Conservation (phyloP, 2,888 invertebrate species). For the Frankliniella fusca region DNA sequence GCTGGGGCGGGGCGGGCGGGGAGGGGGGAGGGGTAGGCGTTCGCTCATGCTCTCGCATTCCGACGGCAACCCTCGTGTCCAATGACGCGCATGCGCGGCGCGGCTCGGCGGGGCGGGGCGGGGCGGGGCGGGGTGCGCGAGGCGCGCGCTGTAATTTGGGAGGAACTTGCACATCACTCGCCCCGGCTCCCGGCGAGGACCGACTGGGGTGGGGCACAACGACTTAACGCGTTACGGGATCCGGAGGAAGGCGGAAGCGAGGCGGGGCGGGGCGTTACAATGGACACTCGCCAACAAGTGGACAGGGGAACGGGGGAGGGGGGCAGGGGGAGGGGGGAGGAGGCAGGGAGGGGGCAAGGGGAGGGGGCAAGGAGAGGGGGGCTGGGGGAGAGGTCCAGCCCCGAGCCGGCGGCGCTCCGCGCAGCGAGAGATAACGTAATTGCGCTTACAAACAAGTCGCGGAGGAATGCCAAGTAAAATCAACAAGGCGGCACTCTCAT, state of each 20-base stretch:
- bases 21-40: not conserved
- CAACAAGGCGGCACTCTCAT: constrained; percentile 10
- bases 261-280: not conserved
- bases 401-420: not conserved
- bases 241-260: not conserved
- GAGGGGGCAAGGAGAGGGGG: no score
- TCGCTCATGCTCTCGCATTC: not conserved
- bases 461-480: constrained; percentile 8
- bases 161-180: constrained; percentile 19
- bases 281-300: constrained; percentile 21
- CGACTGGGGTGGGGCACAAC: not conserved
- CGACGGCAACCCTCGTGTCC: not conserved
- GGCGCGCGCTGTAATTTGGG: not conserved
- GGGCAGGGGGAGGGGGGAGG: no score
- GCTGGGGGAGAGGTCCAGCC: not conserved
- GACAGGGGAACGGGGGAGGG: not conserved
- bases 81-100: not conserved
- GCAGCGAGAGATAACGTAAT: not conserved
- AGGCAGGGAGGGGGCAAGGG: no score
- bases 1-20: not conserved
- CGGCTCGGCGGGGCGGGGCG: not conserved
- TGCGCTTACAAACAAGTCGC: constrained; percentile 24
- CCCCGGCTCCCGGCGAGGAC: not conserved
- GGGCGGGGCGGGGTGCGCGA: not conserved
- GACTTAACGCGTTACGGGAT: not conserved